Evolutionary conservation across 1,140 invertebrate species (phyloP).

Genomic region (Physella acuta): DNA sequence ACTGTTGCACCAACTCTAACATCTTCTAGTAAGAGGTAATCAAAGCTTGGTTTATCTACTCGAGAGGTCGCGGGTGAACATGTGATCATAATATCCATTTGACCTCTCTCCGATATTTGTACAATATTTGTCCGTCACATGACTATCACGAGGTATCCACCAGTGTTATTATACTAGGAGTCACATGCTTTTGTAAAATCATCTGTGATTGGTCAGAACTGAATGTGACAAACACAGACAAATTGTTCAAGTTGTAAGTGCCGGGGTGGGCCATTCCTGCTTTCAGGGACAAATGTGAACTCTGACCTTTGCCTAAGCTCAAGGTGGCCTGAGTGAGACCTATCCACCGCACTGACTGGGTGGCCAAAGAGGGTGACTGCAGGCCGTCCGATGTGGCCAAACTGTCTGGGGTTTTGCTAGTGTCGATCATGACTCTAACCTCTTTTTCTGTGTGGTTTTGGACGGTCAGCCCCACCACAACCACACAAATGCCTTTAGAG

Average conservation of each 20-base stretch:
- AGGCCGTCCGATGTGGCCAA: constrained; percentile 25
- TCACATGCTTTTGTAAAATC: constrained; percentile 50
- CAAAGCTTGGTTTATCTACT: no score
- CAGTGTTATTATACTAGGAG: constrained; percentile 49
- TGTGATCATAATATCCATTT: no score
- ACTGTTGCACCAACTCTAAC: no score
- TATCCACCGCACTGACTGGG: constrained; percentile 43
- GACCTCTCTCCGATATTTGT: no score
- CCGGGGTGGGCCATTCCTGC: constrained; percentile 51
- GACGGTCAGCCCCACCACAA: constrained; percentile 45
- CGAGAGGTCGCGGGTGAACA: no score
- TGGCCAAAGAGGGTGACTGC: constrained; percentile 19
- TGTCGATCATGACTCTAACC: constrained; percentile 48
- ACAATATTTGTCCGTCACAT: not conserved
- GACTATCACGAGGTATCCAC: constrained; percentile 28
- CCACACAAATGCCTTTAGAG: constrained; percentile 42
- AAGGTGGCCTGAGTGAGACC: constrained; percentile 45
- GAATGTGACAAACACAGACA: constrained; percentile 51
- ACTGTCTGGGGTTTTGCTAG: constrained; percentile 50
- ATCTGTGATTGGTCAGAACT: constrained; percentile 44
- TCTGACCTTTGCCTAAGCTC: constrained; percentile 38
- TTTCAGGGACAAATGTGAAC: constrained; percentile 35
- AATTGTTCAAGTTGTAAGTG: constrained; percentile 53
- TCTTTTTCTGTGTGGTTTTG: constrained; percentile 47
- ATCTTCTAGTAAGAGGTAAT: no score